Conservation (phyloP, 2,888 invertebrate genomes). For the Pristionchus mayeri region DNA sequence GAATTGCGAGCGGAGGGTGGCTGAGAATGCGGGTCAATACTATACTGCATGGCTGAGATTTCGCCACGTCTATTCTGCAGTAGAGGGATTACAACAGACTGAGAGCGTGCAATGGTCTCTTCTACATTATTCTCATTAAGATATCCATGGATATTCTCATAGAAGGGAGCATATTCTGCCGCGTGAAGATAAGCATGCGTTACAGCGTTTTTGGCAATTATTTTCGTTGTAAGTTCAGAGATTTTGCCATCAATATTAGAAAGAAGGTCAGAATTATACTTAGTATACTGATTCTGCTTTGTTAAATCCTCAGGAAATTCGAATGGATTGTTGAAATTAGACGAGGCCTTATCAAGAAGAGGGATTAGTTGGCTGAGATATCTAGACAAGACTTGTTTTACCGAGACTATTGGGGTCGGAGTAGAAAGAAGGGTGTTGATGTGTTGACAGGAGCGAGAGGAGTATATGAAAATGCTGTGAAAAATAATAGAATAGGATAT, state of each 20-base stretch:
- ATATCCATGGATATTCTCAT: neutral
- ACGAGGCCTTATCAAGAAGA: neutral
- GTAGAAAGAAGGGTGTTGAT: neutral
- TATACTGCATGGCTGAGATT: neutral
- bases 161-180: too few relatives aligned
- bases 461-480: neutral
- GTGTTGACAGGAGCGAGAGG: neutral
- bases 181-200: neutral
- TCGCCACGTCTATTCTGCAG: neutral
- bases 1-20: neutral
- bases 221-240: neutral
- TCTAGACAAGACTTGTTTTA: neutral
- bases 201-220: neutral
- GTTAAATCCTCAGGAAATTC: neutral
- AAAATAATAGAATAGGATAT: neutral
- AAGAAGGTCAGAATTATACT: neutral
- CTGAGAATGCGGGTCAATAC: neutral
- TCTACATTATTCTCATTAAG: neutral
- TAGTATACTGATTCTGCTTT: neutral
- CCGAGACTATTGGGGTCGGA: neutral
- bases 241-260: neutral
- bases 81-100: neutral
- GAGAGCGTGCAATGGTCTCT: neutral
- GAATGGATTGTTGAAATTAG: neutral
- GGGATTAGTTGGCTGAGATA: neutral